Evolutionary conservation across 2,113 vertebrate species (phyloP), one percentile per base, ranked within the genome.

Genomic region (Catagonus wagneri): DNA sequence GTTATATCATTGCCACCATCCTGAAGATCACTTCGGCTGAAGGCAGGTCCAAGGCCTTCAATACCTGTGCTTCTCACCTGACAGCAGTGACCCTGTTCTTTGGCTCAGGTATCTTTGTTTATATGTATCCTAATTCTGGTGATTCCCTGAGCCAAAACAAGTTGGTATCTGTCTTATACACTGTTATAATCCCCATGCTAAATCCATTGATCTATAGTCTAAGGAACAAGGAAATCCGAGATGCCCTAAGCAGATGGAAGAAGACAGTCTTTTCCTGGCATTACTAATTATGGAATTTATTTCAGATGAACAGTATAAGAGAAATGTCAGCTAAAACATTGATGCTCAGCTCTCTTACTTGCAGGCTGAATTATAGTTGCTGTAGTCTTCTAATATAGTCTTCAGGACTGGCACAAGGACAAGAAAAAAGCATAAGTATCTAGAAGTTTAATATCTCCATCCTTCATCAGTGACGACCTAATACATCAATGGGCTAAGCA

Each of bases 11-110:
- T 15, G 65, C 61, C 34, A 63, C 93, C 27, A 84, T 97, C 44
- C 61, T 97, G 71, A 97, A 85, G 79, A 96, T 97, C 61, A 68
- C 54, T 6, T 90, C 96, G 36, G 63, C 58, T 44, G 89, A 96
- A 86, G 94, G 96, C 25, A 74, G 80, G 29, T 69, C 85, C 56
- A 98, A 96, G 36, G 83, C 96, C 68, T 97, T 97, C 66, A 97
- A 61, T 44, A 97, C 96, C 6, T 97, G 96, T 92, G 95, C 83
- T 58, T 97, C 95, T 72, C 96, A 96, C 52, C n/a, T 97, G n/a
- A 96, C 81, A 15, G 86, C 83, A 13, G 92, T 96, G 58, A 96
- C n/a, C 14, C 88, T 97, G 10, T 97, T 96, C 93, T 96, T 90
- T 60, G 95, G 83, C 54, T 96, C 90, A 61, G 93, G 91, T 22